These are phyloP conservation scores for Sycobia sp. DNA, from an alignment of 1,140 invertebrate genomes.

Conservation along the genomic window DNA sequence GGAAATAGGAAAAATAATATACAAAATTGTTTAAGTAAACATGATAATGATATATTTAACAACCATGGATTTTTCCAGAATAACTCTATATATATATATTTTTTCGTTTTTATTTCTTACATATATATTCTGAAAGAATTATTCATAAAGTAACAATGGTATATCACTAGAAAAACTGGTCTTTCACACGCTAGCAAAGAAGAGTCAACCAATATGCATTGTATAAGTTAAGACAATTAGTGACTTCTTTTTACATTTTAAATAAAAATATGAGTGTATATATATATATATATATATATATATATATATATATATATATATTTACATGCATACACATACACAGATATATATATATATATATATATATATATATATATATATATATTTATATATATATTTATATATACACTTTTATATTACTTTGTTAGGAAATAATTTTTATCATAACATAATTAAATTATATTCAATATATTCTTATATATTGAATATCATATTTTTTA, in stretches of 20 bases:
- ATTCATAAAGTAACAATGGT: slow-evolving; percentile 45
- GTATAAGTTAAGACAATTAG: slow-evolving; percentile 46
- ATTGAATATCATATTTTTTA: slow-evolving; percentile 33
- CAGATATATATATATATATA: no score
- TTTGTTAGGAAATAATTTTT: slow-evolving; percentile 46
- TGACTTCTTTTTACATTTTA: slow-evolving; percentile 47
- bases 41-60: slow-evolving; percentile 56
- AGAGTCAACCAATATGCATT: slow-evolving; percentile 37
- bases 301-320: no score
- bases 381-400: slow-evolving; percentile 37
- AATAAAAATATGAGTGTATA: slow-evolving; percentile 48
- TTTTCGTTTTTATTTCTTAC: slow-evolving; percentile 35
- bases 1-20: slow-evolving; percentile 24
- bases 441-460: slow-evolving; percentile 18
- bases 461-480: slow-evolving; percentile 42
- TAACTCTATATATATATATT: slow-evolving; percentile 30
- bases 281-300: slow-evolving; percentile 29
- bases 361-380: slow-evolving; percentile 26
- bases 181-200: slow-evolving; percentile 30
- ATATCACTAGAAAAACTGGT: slow-evolving; percentile 46
- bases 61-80: slow-evolving; percentile 48
- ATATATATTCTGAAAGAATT: slow-evolving; percentile 39
- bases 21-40: slow-evolving; percentile 46
- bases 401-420: slow-evolving; percentile 34
- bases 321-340: no score